These are phyloP conservation scores for Epicauta chinensis DNA, from an alignment of 1,140 invertebrate genomes.

Conservation along the genomic window DNA sequence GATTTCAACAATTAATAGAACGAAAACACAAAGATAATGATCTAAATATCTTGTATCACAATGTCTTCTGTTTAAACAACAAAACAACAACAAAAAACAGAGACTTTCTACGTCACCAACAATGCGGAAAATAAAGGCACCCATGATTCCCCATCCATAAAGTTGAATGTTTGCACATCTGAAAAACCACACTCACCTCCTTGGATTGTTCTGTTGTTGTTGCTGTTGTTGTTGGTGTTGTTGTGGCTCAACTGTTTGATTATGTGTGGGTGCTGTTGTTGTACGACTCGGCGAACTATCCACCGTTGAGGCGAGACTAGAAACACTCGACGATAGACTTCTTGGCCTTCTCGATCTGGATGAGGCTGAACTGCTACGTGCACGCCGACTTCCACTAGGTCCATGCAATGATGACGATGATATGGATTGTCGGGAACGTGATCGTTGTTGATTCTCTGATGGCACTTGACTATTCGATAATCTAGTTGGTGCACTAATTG, in stretches of 20 bases:
- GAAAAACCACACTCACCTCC: slow-evolving; percentile 19
- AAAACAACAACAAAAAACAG: too few relatives aligned
- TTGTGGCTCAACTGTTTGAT: slow-evolving; percentile 4
- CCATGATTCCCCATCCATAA: too few relatives aligned
- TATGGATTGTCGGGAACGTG: slow-evolving; percentile 17
- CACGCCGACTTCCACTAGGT: slow-evolving; percentile 20
- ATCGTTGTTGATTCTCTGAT: slow-evolving; percentile 5
- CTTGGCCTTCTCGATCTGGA: slow-evolving; percentile 31
- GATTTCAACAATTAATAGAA: too few relatives aligned
- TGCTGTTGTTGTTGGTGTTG: background rate
- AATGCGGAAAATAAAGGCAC: slow-evolving; percentile 8
- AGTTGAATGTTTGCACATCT: too few relatives aligned
- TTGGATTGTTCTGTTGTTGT: slow-evolving; percentile 11
- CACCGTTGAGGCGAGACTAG: slow-evolving; percentile 37
- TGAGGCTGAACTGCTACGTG: slow-evolving; percentile 37
- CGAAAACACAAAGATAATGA: too few relatives aligned
- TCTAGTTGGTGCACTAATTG: slow-evolving; percentile 38
- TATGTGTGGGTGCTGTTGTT: slow-evolving; percentile 21
- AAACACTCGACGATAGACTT: slow-evolving; percentile 38
- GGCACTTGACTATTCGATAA: slow-evolving; percentile 14
- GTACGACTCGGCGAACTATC: slow-evolving; percentile 33
- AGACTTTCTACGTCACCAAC: background rate
- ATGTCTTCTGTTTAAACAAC: too few relatives aligned
- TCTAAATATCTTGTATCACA: too few relatives aligned
- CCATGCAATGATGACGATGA: slow-evolving; percentile 16